A percentile compares a stretch with the other conserved stretches of the same genome.
phyloP scores from a whole-genome alignment of 2,113 vertebrate species.

The Uria aalge region DNA sequence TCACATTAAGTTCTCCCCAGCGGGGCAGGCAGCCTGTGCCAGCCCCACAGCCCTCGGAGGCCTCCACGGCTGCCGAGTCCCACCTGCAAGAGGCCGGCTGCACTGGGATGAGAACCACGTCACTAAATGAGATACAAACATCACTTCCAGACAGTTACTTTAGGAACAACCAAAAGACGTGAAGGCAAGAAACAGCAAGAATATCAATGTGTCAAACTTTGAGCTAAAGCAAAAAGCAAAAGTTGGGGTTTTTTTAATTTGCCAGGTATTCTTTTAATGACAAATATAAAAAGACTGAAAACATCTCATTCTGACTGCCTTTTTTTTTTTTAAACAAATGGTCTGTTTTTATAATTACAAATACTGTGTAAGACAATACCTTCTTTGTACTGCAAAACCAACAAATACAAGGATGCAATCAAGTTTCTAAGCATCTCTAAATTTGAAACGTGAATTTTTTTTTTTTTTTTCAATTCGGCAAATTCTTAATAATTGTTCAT shows the following conservation, averaged over 20 bases:
- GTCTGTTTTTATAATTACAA: constrained; percentile 73
- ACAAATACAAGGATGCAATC: constrained; percentile 74
- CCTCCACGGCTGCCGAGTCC: neutral
- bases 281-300: constrained; percentile 78
- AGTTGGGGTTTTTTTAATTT: constrained; percentile 57
- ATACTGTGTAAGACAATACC: constrained; percentile 68
- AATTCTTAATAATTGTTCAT: constrained; percentile 14
- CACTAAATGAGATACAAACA: neutral
- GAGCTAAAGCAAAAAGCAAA: constrained; percentile 70
- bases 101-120: neutral
- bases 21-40: neutral
- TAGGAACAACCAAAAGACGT: neutral
- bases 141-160: neutral
- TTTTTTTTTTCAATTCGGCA: constrained; percentile 35
- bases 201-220: constrained; percentile 37
- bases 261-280: constrained; percentile 81
- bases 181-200: constrained; percentile 31
- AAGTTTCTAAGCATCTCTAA: constrained; percentile 64
- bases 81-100: neutral
- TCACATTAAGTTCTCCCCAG: neutral
- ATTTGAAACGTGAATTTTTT: constrained; percentile 42
- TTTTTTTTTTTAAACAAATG: constrained; percentile 66
- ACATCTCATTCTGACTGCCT: constrained; percentile 71
- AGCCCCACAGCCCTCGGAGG: neutral
- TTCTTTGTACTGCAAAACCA: constrained; percentile 72